Evolutionary conservation across 2,888 invertebrate genomes (phyloP), one percentile per base, ranked within the genome.

Genomic region (Syrista parreyssii): DNA sequence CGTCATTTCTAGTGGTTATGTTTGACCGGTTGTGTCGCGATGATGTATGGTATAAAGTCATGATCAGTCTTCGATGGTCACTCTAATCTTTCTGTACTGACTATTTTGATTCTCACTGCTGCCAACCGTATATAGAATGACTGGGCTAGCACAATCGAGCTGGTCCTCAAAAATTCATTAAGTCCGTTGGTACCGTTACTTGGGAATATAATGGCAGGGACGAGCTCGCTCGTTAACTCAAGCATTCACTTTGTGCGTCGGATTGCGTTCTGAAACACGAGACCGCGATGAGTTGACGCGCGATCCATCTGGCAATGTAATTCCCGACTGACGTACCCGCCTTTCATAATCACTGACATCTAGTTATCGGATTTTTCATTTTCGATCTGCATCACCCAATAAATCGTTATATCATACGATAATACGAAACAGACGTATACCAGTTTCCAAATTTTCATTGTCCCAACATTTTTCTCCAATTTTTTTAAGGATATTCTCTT

Each of bases 161-260:
- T 15, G 23, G 71, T 71, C 31, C 71, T 71, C 71, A 71, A 71
- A 71, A 71, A 71, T 71, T 71, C 71, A 71, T 71, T 33, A 71
- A 71, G 71, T 71, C 71, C 31, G 71, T 15, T 9, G 55, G 71
- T 71, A 31, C 71, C 71, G 71, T 71, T 71, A 71, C 31, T 33
- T 33, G 3, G 31, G 71, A 33, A 71, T 71, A 71, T 71, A 71
- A 71, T 71, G 32, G 32, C 31, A 12, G 71, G 71, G 32, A 71
- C 71, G 71, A 71, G 55, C 55, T 55, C 71, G 71, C 31, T 71
- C 71, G 71, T 71, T 71, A 71, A 71, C 71, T 71, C 71, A 71
- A 71, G 71, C 71, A 71, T 71, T 71, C 71, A 33, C 71, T 71
- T 71, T 71, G 71, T 71, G 32, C 71, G 71, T 12, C 31, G 71